These are phyloP conservation scores for Drosophila dives DNA, from an alignment of 2,888 invertebrate species.

Conservation along the genomic window DNA sequence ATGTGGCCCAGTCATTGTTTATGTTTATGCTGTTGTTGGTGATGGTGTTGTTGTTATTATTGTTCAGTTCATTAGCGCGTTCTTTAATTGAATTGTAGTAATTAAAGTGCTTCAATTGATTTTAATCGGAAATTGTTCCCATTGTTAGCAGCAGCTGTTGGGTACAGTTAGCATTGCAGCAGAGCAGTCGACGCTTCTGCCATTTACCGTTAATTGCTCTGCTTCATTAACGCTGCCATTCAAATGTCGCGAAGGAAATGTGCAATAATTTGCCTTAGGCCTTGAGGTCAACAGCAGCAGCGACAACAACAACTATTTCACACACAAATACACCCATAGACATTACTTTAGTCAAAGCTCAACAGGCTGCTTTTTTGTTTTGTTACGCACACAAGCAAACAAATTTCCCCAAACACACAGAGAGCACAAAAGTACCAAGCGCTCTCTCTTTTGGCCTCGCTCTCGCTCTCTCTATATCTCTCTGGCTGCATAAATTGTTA, in stretches of 20 bases:
- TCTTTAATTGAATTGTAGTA: constrained; percentile 81
- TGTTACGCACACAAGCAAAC: constrained; percentile 3
- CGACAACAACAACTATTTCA: constrained; percentile 10
- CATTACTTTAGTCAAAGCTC: constrained; percentile 49
- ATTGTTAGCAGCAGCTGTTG: constrained; percentile 64
- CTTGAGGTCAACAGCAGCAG: constrained; percentile 53
- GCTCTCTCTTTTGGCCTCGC: constrained; percentile 4
- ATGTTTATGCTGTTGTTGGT: constrained; percentile 19
- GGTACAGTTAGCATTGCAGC: constrained; percentile 56
- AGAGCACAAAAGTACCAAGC: constrained; percentile 35
- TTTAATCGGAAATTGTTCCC: constrained; percentile 79
- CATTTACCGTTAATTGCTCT: constrained; percentile 54
- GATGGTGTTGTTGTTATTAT: constrained; percentile 11
- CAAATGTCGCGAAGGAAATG: constrained; percentile 70
- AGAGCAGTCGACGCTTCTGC: constrained; percentile 26
- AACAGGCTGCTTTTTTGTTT: constrained; percentile 71
- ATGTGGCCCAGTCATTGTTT: constrained; percentile 42
- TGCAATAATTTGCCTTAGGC: constrained; percentile 70
- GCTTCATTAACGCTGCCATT: constrained; percentile 75
- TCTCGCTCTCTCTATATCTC: constrained; percentile 6
- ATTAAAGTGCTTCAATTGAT: constrained; percentile 82
- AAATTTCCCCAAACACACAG: constrained; percentile 70
- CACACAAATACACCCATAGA: constrained; percentile 13
- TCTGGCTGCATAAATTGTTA: constrained; percentile 45
- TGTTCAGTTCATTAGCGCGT: constrained; percentile 66